Conservation (phyloP, 2,113 vertebrate genomes). For the Enhydra lutris region DNA sequence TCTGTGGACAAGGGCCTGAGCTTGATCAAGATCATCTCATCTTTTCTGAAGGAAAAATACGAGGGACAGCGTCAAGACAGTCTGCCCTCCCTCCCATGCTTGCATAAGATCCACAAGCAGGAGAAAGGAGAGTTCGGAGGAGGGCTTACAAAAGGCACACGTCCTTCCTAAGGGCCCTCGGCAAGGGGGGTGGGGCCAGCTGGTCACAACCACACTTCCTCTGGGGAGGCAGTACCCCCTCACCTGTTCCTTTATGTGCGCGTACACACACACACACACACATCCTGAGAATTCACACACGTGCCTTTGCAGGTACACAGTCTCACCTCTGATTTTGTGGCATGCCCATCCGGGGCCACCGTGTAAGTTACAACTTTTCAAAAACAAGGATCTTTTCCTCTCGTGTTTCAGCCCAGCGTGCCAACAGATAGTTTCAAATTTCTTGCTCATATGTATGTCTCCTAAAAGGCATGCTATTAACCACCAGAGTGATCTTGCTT, state of each 20-base stretch:
- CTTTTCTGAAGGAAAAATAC: not conserved
- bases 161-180: not conserved
- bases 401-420: not conserved
- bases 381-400: not conserved
- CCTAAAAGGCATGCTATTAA: not conserved
- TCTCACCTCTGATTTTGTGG: not conserved
- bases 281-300: not conserved
- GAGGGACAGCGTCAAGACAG: fast-evolving
- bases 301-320: not conserved
- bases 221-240: fast-evolving
- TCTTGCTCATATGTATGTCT: not conserved
- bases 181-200: not conserved
- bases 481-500: not conserved
- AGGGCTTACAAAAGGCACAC: fast-evolving
- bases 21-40: not conserved
- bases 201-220: not conserved
- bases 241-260: fast-evolving
- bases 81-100: not conserved
- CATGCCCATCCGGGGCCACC: not conserved
- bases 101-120: not conserved
- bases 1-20: not conserved
- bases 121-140: not conserved
- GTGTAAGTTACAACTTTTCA: not conserved
- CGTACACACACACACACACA: too few species aligned
- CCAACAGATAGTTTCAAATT: not conserved